Evolutionary conservation across 2,888 invertebrate species (phyloP), one percentile per base, ranked within the genome.

Genomic region (Ormyrus labotus): DNA sequence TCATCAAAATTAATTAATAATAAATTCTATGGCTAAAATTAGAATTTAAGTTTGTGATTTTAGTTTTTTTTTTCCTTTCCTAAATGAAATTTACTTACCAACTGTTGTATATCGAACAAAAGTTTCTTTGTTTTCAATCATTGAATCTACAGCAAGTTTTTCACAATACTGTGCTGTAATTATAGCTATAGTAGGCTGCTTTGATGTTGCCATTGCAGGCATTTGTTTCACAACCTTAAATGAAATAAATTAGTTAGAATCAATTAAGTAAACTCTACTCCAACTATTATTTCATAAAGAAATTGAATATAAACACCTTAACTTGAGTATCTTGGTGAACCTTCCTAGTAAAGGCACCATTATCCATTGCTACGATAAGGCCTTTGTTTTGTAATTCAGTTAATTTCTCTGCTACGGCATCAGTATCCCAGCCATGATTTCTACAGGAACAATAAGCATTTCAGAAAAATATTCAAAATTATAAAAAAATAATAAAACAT

Each of bases 161-260:
- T 99, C 99, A 88, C 98, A 98, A 92, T 98, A 99, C 87, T 98
- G 94, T 0, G 98, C 98, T 0, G 99, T 99, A 81, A 99, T 97
- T 80, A 99, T 96, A n/a, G 98, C 99, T 87, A 99, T 97, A 34
- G 97, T 98, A 0, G 99, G 99, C 89, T 98, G 98, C 86, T 98
- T 96, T 48, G 96, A 94, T 81, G 95, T 95, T 74, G 95, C 95
- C 90, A 98, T 94, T 10, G 95, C 95, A 11, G 98, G 98, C 96
- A 98, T 97, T 93, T 98, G 97, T 88, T 97, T 96, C 80, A 98
- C 98, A 80, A 98, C 95, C 95, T 95, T 84, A 51, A 70, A 34
- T 34, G 34, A 61, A 74, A 63, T 34, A 55, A 34, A 4, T 34
- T 34, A 34, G 34, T 34, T 34, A 34, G 34, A 34, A 34, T 34